Conservation (phyloP, 2,797 vertebrate species). For the Acipenser ruthenus region DNA sequence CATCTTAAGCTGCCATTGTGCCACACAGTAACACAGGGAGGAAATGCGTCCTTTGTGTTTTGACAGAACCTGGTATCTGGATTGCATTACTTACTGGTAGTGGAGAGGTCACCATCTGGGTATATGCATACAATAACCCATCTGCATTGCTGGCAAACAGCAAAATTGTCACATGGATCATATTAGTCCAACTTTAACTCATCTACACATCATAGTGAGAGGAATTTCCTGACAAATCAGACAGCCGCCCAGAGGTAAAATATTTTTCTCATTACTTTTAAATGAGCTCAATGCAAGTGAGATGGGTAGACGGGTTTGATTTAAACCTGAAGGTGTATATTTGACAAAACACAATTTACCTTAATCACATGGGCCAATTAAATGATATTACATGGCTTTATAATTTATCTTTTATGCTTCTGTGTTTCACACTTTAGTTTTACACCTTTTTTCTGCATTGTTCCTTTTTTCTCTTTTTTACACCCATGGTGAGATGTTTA, state of each 20-base stretch:
- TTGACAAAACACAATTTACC: too few relatives aligned
- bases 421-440: too few relatives aligned
- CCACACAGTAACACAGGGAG: too few relatives aligned
- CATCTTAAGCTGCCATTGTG: too few relatives aligned
- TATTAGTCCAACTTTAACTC: conserved; percentile 42
- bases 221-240: conserved; percentile 52
- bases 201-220: conserved; percentile 40
- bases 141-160: conserved; percentile 35
- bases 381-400: too few relatives aligned
- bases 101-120: conserved; percentile 46
- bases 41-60: background rate
- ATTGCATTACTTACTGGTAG: conserved; percentile 37
- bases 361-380: too few relatives aligned
- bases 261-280: conserved; percentile 37
- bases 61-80: conserved; percentile 23
- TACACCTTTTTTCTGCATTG: too few relatives aligned
- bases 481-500: too few relatives aligned
- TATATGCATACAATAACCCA: conserved; percentile 35
- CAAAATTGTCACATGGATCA: conserved; percentile 42
- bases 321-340: too few relatives aligned
- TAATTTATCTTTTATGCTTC: too few relatives aligned
- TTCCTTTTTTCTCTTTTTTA: too few relatives aligned
- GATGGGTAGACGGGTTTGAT: too few relatives aligned
- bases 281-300: conserved; percentile 24
- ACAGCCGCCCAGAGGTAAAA: conserved; percentile 47